Evolutionary conservation across 2,113 vertebrate species (phyloP), one percentile per base, ranked within the genome.

Genomic region (Setophaga petechia): DNA sequence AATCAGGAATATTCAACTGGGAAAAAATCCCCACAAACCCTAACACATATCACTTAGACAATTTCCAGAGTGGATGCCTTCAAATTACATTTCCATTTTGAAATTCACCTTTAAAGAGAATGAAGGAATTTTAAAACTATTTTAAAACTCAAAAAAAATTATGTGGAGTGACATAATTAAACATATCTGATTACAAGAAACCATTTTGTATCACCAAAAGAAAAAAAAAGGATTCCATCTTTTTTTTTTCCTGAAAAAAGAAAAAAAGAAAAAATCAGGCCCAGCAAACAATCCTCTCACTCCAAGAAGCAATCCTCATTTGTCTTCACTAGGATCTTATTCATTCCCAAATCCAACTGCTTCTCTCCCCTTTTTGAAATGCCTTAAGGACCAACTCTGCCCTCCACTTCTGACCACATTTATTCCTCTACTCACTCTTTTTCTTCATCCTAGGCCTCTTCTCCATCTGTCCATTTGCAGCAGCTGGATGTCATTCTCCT

Each of bases 401-500:
- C 66, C 49, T 44, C 37, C n/a, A 22, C 66, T 79, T 88, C 72
- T 91, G 41, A 90, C 24, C 63, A 89, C 25, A 93, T 37, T 69
- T 90, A 37, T 79, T 91, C 71, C 41, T 72, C 74, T 27, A 33
- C 27, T 88, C n/a, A 35, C 18, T 57, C 21, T 44, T 71, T 63
- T 77, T 59, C 47, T 93, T 79, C 58, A 84, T 49, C 23, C 37
- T 37, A 89, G 54, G 15, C 39, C 16, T 90, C 58, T 73, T 62
- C 58, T 95, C 73, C 68, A 30, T 85, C 81, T 92, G 63, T n/a
- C 63, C 3, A 0, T 83, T 74, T 51, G 28, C 69, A 95, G 82
- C 92, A 88, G 94, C 83, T 92, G 92, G 74, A 76, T 88, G 68
- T 82, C 69, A 68, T 91, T 91, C 66, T 80, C 84, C 47, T 75